Evolutionary conservation across 2,797 vertebrate species (phyloP), one percentile per base, ranked within the genome.

Genomic region (Ptychadena robeensis): DNA sequence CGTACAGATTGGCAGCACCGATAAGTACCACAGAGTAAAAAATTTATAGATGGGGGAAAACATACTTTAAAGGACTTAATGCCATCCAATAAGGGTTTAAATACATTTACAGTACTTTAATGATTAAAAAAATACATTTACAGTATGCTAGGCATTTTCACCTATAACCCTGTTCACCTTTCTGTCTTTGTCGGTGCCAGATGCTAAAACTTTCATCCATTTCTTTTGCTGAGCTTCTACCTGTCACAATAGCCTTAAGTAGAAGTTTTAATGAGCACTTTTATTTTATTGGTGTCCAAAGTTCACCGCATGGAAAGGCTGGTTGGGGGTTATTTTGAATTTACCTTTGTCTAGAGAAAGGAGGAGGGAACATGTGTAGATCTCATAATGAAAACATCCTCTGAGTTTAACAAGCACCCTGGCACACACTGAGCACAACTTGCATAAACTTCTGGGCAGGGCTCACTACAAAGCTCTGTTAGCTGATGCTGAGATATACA

Each of bases 201-300:
- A 63, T 40, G 9, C 37, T 2, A 38, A 27, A 64, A 28, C 44
- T 3, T 63, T 12, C 10, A 35, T 31, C 32, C 32, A 11, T 67
- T 35, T 75, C 34, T 32, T 64, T 40, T 37, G 9, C 28, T 57
- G 12, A 71, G 28, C 31, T 53, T 53, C 32, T 11, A 59, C 32
- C 32, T 73, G 14, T 22, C 66, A 81, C 61, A 59, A 75, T 69
- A 35, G 64, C 82, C 67, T 72, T 74, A 40, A 48, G 37, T 71
- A 35, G n/a, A 12, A 37, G 65, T 10, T 73, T 67, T 67, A 74
- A 59, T 37, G 44, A 73, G 75, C 32, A 32, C 18, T 72, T 74
- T 79, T 79, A 79, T 64, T 83, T 83, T 84, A 84, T 80, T 74
- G 77, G 69, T 80, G 82, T 84, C 44, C 82, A 84, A 84, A 84